Percentiles rank a stretch among this genome's conserved stretches.
Evolutionary conservation across 1,140 invertebrate genomes (phyloP).

Genomic region (Teleogryllus occipitalis): DNA sequence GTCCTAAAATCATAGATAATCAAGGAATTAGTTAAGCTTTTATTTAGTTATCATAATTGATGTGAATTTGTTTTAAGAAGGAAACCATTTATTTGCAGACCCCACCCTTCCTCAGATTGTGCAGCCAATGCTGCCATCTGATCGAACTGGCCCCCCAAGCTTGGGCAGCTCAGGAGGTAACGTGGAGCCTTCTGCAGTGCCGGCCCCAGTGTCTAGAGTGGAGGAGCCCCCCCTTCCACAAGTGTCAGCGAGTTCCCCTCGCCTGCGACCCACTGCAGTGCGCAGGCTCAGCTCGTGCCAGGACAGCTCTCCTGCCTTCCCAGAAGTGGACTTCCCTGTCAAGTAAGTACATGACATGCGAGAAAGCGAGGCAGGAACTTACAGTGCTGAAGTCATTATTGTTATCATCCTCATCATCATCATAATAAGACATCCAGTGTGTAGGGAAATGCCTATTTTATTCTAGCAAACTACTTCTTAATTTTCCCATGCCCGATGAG

Average conservation of each 20-base stretch:
- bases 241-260: not conserved
- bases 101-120: slow-evolving; percentile 10
- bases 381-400: too few relatives aligned
- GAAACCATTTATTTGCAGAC: not conserved
- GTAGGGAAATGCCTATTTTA: too few relatives aligned
- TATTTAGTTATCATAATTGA: not conserved
- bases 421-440: not conserved
- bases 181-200: not conserved
- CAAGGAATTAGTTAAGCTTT: too few relatives aligned
- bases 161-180: not conserved
- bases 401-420: not conserved
- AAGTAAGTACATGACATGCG: slow-evolving; percentile 32
- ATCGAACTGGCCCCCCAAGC: not conserved
- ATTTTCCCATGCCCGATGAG: too few relatives aligned
- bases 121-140: slow-evolving; percentile 1
- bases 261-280: not conserved
- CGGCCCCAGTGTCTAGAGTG: too few relatives aligned
- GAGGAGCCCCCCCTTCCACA: not conserved
- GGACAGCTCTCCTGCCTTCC: slow-evolving; percentile 37
- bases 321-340: slow-evolving; percentile 39
- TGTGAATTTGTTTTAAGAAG: not conserved
- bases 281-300: slow-evolving; percentile 29
- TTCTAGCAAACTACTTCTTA: too few relatives aligned
- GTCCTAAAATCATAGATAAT: too few relatives aligned
- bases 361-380: too few relatives aligned